These are phyloP conservation scores for Anneissia japonica DNA, from an alignment of 35 echinoderm and acorn worm species.

Conservation along the genomic window DNA sequence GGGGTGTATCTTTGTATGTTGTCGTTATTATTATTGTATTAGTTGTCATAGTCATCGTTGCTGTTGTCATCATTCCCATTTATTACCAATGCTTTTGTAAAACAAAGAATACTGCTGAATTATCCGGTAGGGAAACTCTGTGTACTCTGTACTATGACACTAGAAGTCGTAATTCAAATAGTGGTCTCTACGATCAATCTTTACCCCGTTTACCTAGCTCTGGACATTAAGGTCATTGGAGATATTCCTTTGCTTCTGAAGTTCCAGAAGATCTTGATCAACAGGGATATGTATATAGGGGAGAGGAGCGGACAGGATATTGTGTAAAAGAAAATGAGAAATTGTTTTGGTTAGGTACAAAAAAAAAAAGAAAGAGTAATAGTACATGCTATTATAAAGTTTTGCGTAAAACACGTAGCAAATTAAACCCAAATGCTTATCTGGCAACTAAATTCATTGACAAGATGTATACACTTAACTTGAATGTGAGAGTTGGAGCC, in stretches of 20 bases:
- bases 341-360: no score
- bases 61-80: neutral
- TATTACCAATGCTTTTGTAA: neutral
- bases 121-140: neutral
- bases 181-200: neutral
- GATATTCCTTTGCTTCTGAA: neutral
- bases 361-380: no score
- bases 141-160: neutral
- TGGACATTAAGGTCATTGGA: neutral
- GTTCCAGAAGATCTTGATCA: neutral
- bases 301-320: neutral
- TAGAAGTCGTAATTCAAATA: neutral
- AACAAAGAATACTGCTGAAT: neutral
- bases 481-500: no score
- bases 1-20: neutral
- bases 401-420: no score
- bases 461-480: no score
- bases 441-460: no score
- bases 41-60: neutral
- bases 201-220: neutral
- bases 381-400: no score
- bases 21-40: neutral
- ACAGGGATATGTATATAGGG: neutral
- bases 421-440: no score
- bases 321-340: no score